phyloP scores from a whole-genome alignment of 2,113 vertebrate genomes.

The Tachuris rubrigastra region DNA sequence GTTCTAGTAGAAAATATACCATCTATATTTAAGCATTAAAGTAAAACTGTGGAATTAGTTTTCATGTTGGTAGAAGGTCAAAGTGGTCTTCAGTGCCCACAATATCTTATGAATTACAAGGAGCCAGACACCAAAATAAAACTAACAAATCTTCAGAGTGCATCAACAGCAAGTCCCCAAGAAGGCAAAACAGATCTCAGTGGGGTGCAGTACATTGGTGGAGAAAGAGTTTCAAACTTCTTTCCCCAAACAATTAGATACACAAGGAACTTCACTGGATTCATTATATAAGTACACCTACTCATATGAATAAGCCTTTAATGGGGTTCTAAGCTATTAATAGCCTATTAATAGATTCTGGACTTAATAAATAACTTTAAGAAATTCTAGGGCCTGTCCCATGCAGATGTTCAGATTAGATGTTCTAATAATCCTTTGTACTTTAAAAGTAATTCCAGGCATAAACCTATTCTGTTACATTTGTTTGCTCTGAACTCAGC shows the following conservation, averaged over 20 bases:
- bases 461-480: neutral
- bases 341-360: neutral
- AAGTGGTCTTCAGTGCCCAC: no score
- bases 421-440: neutral
- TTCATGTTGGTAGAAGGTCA: no score
- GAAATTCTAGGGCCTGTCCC: neutral
- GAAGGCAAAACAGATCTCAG: neutral
- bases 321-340: neutral
- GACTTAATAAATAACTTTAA: neutral
- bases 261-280: neutral
- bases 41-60: no score
- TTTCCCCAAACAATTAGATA: neutral
- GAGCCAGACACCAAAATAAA: no score
- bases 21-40: no score
- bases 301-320: neutral
- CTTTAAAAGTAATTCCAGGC: neutral
- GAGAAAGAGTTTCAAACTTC: neutral
- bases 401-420: neutral
- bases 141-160: neutral
- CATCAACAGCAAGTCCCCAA: neutral
- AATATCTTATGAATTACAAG: no score
- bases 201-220: accelerated
- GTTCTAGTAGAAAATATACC: no score
- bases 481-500: neutral
- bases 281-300: neutral